phyloP scores from a whole-genome alignment of 1,140 invertebrate genomes.

The Penaeus japonicus region DNA sequence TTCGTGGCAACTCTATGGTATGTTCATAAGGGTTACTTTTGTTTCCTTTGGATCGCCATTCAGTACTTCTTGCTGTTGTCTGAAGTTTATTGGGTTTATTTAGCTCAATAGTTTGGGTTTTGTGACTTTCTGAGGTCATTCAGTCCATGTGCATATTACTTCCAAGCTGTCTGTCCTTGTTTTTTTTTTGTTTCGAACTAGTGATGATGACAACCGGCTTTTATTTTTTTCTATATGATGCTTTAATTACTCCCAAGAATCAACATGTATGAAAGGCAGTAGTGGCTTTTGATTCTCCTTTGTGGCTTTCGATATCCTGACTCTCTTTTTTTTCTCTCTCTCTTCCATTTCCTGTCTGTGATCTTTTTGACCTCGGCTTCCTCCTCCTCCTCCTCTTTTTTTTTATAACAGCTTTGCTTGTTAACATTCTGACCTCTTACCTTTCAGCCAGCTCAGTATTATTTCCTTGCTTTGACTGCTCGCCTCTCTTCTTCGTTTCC shows the following conservation, averaged over 20 bases:
- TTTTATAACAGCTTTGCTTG: neutral
- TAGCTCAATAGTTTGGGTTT: neutral
- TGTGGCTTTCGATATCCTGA: neutral
- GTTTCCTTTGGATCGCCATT: neutral
- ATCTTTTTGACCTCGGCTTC: neutral
- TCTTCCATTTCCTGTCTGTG: neutral
- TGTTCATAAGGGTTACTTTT: neutral
- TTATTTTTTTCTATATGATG: neutral
- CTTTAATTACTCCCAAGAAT: neutral
- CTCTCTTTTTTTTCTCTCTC: neutral
- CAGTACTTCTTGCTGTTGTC: neutral
- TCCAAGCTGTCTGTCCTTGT: too few species aligned
- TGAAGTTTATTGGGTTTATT: neutral
- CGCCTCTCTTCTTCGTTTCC: too few species aligned
- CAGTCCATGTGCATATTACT: too few species aligned
- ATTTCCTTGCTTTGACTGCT: neutral
- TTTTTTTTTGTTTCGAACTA: too few species aligned
- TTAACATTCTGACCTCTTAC: neutral
- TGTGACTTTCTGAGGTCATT: too few species aligned
- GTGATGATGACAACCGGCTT: neutral
- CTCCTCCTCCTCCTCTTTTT: neutral
- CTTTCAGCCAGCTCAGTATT: neutral
- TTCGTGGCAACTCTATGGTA: constrained; percentile 48
- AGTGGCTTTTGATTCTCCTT: neutral
- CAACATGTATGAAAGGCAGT: neutral